Evolutionary conservation across 2,888 invertebrate species (phyloP).

Genomic region (Hydriomena furcata): DNA sequence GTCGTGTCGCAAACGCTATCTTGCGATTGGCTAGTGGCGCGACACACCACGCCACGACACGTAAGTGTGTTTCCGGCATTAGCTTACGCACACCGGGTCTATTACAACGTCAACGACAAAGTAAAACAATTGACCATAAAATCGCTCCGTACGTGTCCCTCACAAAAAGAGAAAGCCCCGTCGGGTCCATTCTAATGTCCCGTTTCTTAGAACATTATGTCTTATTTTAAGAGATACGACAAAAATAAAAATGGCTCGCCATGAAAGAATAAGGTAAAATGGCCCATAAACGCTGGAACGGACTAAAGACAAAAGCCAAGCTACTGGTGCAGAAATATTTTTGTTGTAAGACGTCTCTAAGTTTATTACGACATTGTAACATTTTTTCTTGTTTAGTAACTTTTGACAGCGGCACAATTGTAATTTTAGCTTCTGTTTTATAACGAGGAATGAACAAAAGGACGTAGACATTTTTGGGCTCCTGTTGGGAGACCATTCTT

Average conservation of each 20-base stretch:
- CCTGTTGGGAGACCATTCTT: conserved; percentile 44
- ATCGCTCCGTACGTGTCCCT: conserved; percentile 73
- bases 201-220: conserved; percentile 81
- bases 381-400: conserved; percentile 65
- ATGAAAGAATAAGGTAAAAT: conserved; percentile 74
- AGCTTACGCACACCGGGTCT: conserved; percentile 45
- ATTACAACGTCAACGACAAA: conserved; percentile 52
- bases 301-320: conserved; percentile 73
- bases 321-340: conserved; percentile 72
- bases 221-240: conserved; percentile 78
- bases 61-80: too few species aligned
- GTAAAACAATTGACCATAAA: conserved; percentile 81
- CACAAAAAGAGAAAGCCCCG: conserved; percentile 75
- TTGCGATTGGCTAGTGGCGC: too few species aligned
- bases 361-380: conserved; percentile 77
- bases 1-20: too few species aligned
- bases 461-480: conserved; percentile 43
- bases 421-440: conserved; percentile 69
- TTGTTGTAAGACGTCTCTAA: conserved; percentile 68
- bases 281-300: conserved; percentile 67
- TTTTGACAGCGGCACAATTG: conserved; percentile 73
- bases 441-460: conserved; percentile 61
- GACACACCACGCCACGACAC: too few species aligned
- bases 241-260: conserved; percentile 70
- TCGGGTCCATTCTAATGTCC: conserved; percentile 71